These are phyloP conservation scores for Zapus hudsonius DNA, from an alignment of 2,113 vertebrate species.

Conservation along the genomic window DNA sequence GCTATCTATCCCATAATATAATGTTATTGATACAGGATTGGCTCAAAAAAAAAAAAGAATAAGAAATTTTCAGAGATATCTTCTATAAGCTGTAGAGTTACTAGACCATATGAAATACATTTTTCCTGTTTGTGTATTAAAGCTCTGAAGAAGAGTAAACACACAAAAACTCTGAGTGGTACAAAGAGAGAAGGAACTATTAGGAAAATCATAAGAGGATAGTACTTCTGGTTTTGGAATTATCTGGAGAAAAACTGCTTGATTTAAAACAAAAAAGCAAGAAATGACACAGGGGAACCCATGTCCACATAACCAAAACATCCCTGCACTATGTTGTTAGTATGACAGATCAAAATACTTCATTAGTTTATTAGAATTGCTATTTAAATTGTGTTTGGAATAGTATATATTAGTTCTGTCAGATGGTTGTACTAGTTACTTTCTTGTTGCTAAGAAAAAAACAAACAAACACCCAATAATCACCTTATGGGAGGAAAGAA, in stretches of 20 bases:
- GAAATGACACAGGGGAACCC: slow-evolving; percentile 2
- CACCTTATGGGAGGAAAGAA: too few relatives aligned
- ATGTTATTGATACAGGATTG: neutral
- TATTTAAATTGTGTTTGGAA: slow-evolving; percentile 42
- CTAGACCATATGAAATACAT: rapidly evolving
- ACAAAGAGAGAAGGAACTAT: neutral
- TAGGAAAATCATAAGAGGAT: too few relatives aligned
- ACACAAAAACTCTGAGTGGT: neutral
- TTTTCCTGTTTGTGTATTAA: neutral
- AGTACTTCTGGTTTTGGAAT: slow-evolving; percentile 57
- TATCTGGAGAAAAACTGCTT: slow-evolving; percentile 60
- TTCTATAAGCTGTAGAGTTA: neutral
- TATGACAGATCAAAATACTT: slow-evolving; percentile 54
- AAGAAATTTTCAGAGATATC: neutral
- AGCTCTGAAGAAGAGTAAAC: rapidly evolving
- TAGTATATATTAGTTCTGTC: neutral
- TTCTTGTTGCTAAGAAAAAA: too few relatives aligned
- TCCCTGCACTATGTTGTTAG: slow-evolving; percentile 62
- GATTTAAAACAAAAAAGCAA: slow-evolving; percentile 70
- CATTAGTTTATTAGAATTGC: slow-evolving; percentile 30
- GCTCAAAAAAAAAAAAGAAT: neutral
- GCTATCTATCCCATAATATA: too few relatives aligned
- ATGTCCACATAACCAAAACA: slow-evolving; percentile 59
- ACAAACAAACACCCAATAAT: too few relatives aligned
- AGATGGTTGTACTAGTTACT: neutral